A percentile compares a stretch with the other conserved stretches of the same genome.
These are phyloP conservation scores for Callochromis pleurospilus DNA, from an alignment of 2,113 vertebrate species.

Conservation along the genomic window DNA sequence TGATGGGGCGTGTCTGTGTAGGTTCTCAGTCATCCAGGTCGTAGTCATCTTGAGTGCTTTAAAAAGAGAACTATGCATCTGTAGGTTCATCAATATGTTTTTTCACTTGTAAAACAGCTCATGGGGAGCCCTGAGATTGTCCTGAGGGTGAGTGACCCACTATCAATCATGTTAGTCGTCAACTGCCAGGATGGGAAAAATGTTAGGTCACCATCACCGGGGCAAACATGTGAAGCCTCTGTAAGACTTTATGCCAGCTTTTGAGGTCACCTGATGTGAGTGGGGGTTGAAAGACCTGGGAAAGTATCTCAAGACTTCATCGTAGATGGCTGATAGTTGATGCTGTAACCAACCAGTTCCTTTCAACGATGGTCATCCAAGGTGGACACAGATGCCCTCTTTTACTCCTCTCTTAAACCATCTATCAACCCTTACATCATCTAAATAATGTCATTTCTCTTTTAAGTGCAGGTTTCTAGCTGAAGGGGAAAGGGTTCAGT, in stretches of 20 bases:
- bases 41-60: not conserved
- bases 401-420: not conserved
- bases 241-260: accelerated
- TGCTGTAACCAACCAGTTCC: accelerated
- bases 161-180: not conserved
- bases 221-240: not conserved
- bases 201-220: not conserved
- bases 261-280: not conserved
- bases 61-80: accelerated
- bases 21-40: not conserved
- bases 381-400: not conserved
- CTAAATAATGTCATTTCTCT: accelerated
- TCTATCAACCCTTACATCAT: not conserved
- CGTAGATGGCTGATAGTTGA: not conserved
- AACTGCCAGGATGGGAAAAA: not conserved
- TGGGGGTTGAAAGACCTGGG: not conserved
- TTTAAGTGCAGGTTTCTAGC: not conserved
- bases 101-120: not conserved
- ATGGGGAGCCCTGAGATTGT: accelerated
- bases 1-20: accelerated
- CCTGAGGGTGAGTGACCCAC: not conserved
- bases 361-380: not conserved
- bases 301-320: not conserved
- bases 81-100: accelerated
- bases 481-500: not conserved